Evolutionary conservation across 37 sponge, comb jelly and placozoan genomes (phyloP).

Genomic region (Oopsacas minuta): DNA sequence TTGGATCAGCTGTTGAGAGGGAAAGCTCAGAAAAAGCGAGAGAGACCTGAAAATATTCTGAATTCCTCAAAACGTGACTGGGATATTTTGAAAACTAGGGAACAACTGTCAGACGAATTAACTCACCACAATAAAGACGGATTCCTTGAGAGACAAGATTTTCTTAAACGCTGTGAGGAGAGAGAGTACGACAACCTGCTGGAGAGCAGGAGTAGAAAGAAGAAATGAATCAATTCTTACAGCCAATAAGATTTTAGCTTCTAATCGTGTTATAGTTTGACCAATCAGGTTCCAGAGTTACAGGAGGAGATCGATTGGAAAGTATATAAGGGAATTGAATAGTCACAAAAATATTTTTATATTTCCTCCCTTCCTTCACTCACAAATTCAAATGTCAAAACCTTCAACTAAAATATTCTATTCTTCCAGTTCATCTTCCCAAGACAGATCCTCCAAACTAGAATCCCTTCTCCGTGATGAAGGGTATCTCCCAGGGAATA

Average conservation of each 20-base stretch:
- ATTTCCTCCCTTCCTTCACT: background rate
- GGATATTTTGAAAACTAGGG: background rate
- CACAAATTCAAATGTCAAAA: background rate
- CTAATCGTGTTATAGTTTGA: background rate
- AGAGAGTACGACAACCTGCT: background rate
- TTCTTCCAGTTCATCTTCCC: background rate
- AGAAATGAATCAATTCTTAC: background rate
- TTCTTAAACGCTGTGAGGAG: background rate
- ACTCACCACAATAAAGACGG: background rate
- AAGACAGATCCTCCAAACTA: background rate
- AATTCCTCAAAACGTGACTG: background rate
- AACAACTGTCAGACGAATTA: background rate
- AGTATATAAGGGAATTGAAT: background rate
- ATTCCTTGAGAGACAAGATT: background rate
- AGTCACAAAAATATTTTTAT: background rate
- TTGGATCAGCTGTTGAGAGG: background rate
- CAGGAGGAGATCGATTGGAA: background rate
- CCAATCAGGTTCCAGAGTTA: constrained; percentile 6
- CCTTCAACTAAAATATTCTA: background rate
- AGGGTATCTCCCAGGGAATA: constrained; percentile 22
- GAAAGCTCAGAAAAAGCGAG: background rate
- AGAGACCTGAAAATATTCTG: background rate
- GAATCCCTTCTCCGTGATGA: background rate
- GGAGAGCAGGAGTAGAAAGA: background rate
- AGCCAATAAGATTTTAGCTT: background rate